A percentile compares a stretch with the other conserved stretches of the same genome.
Conservation (phyloP, 1,140 invertebrate species). For the Bathynomus jamesi region DNA sequence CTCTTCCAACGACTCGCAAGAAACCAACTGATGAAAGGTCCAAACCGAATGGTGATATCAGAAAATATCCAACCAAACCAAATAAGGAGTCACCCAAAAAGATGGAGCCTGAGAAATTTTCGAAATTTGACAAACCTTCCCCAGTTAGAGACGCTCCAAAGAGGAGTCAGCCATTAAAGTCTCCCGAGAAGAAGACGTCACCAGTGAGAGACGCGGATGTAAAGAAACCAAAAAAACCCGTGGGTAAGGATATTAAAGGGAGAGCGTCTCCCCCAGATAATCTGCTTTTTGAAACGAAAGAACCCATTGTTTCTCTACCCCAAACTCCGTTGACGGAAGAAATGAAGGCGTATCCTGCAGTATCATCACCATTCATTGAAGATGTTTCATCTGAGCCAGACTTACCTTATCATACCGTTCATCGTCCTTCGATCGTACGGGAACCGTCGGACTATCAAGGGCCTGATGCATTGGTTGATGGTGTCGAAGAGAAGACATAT, state of each 20-base stretch:
- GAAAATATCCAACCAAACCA: not conserved
- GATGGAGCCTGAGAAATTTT: not conserved
- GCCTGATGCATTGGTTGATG: slow-evolving; percentile 7
- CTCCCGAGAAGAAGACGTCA: slow-evolving; percentile 21
- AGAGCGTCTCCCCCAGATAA: not conserved
- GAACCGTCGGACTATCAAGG: slow-evolving; percentile 31
- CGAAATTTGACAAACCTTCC: not conserved
- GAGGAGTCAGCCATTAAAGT: slow-evolving; percentile 16
- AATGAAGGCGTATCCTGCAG: slow-evolving; percentile 23
- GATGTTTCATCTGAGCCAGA: slow-evolving; percentile 31
- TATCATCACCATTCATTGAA: slow-evolving; percentile 24
- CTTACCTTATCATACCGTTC: slow-evolving; percentile 28
- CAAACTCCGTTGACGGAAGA: slow-evolving; percentile 36
- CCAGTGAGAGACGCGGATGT: slow-evolving; percentile 3
- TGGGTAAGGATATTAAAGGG: not conserved
- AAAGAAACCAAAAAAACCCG: not conserved
- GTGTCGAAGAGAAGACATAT: not conserved
- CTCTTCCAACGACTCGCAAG: not conserved
- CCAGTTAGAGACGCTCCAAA: slow-evolving; percentile 1
- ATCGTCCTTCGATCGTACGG: slow-evolving; percentile 31
- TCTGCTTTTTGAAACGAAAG: slow-evolving; percentile 2
- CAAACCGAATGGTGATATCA: slow-evolving; percentile 1
- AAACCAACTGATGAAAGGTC: not conserved
- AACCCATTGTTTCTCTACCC: slow-evolving; percentile 29
- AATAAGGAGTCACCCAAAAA: not conserved